A percentile compares a stretch with the other conserved stretches of the same genome.
Evolutionary conservation across 1,140 invertebrate species (phyloP).

Genomic region (Trachymyrmex septentrionalis): DNA sequence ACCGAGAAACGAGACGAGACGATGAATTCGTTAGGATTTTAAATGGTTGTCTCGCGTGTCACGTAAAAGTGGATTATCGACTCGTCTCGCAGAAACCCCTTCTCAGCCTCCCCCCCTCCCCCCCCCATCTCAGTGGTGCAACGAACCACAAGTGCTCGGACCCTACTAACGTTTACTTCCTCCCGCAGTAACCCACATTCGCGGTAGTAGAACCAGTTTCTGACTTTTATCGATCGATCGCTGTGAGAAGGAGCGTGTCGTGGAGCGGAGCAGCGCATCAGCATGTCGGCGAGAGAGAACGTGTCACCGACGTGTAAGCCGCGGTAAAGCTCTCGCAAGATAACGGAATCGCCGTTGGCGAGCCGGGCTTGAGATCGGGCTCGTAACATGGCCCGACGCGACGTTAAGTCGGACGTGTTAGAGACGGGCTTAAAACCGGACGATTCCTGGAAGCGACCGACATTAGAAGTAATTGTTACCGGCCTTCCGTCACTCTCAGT

Average conservation of each 20-base stretch:
- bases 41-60: conserved; percentile 19
- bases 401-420: conserved; percentile 35
- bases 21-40: conserved; percentile 16
- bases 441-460: conserved; percentile 49
- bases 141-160: conserved; percentile 46
- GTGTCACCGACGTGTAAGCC: conserved; percentile 48
- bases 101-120: conserved; percentile 1
- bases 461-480: conserved; percentile 52
- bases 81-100: conserved; percentile 48
- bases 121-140: conserved; percentile 30
- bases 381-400: conserved; percentile 37
- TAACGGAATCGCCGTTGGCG: conserved; percentile 64
- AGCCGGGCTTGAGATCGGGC: conserved; percentile 43
- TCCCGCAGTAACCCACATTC: conserved; percentile 63
- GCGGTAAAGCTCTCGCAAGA: conserved; percentile 46
- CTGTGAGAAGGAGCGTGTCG: conserved; percentile 38
- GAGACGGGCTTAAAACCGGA: conserved; percentile 39
- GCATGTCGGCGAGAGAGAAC: conserved; percentile 36
- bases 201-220: conserved; percentile 42
- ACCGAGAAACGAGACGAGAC: background rate
- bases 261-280: conserved; percentile 34
- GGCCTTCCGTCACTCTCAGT: conserved; percentile 28
- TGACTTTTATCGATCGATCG: conserved; percentile 69
- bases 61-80: conserved; percentile 67
- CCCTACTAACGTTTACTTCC: conserved; percentile 38